Evolutionary conservation across 2,888 invertebrate species (phyloP).

Genomic region (Pseudococcus viburni): DNA sequence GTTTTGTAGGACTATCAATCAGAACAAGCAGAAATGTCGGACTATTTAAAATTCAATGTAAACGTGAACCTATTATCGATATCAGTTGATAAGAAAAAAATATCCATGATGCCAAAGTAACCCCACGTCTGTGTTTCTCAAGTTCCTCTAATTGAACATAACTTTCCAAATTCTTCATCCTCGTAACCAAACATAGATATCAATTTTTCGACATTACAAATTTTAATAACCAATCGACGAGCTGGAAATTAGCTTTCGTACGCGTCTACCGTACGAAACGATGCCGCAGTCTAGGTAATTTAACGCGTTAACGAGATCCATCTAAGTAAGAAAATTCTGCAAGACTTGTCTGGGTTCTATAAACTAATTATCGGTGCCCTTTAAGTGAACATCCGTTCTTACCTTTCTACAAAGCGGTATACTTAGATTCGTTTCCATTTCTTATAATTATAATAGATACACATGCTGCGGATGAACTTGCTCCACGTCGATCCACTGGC

Average conservation of each 20-base stretch:
- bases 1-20: too few species aligned
- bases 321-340: neutral
- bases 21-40: too few species aligned
- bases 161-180: too few species aligned
- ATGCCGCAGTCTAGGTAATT: neutral
- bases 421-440: slow-evolving; percentile 14
- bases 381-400: neutral
- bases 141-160: too few species aligned
- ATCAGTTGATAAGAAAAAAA: too few species aligned
- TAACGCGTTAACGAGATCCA: neutral
- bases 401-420: slow-evolving; percentile 42
- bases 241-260: neutral
- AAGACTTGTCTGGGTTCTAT: neutral
- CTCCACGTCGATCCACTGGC: slow-evolving; percentile 22
- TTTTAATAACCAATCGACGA: neutral
- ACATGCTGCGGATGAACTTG: slow-evolving; percentile 19
- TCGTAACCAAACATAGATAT: too few species aligned
- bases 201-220: neutral
- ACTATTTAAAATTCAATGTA: too few species aligned
- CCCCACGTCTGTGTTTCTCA: too few species aligned
- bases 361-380: neutral
- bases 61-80: too few species aligned
- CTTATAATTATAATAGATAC: slow-evolving; percentile 22
- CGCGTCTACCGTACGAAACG: neutral
- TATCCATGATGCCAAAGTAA: too few species aligned